A percentile compares a stretch with the other conserved stretches of the same genome.
Conservation (phyloP, 2,113 vertebrate species). For the Nyctereutes procyonoides region DNA sequence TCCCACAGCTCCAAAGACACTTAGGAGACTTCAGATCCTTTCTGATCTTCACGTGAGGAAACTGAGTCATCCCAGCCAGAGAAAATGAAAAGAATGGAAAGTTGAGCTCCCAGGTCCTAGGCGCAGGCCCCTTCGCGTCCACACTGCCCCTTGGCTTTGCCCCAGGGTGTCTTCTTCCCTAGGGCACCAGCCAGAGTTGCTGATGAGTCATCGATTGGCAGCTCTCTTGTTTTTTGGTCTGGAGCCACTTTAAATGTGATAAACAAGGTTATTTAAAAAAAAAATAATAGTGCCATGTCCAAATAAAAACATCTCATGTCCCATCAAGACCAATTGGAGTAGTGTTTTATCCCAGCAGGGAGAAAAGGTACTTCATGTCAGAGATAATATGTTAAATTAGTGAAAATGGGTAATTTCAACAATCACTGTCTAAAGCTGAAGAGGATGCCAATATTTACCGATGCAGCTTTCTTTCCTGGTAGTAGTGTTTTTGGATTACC, state of each 20-base stretch:
- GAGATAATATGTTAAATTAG: neutral
- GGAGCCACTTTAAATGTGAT: constrained; percentile 58
- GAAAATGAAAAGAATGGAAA: neutral
- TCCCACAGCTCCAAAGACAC: neutral
- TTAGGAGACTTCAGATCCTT: neutral
- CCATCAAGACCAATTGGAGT: neutral
- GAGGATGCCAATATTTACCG: neutral
- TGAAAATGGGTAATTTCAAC: neutral
- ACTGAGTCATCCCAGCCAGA: rapidly evolving
- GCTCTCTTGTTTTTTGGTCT: neutral
- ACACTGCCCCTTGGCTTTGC: rapidly evolving
- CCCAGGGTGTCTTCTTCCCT: rapidly evolving
- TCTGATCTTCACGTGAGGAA: neutral
- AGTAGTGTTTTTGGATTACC: neutral
- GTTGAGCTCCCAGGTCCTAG: neutral
- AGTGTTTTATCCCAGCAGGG: neutral
- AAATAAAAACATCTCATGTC: neutral
- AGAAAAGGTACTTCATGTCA: neutral
- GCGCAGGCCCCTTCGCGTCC: rapidly evolving
- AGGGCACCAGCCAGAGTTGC: rapidly evolving
- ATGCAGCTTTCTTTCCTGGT: neutral
- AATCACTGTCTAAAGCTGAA: neutral
- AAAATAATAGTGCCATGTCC: neutral
- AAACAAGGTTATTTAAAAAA: constrained; percentile 49
- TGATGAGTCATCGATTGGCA: neutral